These are phyloP conservation scores for Calyptomena viridis DNA, from an alignment of 2,113 vertebrate species.

Conservation along the genomic window DNA sequence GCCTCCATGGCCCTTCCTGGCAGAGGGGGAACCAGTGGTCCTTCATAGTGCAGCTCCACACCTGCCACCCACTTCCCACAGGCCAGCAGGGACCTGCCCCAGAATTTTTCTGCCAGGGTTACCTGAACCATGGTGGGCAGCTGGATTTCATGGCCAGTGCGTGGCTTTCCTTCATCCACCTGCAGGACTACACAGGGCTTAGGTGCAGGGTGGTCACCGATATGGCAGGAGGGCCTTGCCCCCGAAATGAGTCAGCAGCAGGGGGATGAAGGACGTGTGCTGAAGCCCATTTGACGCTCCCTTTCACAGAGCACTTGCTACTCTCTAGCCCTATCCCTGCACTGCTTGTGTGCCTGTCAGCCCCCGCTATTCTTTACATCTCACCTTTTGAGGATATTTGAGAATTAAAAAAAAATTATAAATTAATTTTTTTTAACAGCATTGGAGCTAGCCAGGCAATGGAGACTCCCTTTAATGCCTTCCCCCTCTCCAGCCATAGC, in stretches of 20 bases:
- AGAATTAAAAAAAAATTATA: neutral
- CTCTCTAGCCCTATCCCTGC: accelerated
- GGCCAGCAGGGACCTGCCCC: neutral
- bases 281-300: neutral
- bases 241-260: accelerated
- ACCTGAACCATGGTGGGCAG: accelerated
- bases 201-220: accelerated
- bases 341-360: neutral
- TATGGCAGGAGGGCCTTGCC: neutral
- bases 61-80: accelerated
- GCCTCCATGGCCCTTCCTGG: accelerated
- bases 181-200: accelerated
- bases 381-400: neutral
- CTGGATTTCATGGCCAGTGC: accelerated
- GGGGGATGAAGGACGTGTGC: accelerated
- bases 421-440: no score
- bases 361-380: neutral
- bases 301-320: neutral
- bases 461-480: neutral
- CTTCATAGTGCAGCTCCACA: accelerated
- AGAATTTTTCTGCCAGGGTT: accelerated
- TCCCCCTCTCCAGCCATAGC: neutral
- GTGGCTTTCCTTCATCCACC: neutral
- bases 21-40: accelerated
- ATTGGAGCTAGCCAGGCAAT: neutral